Base-by-base conservation (phyloP, 2,797 vertebrate genomes). In the Mormyrops boulengeri region DNA sequence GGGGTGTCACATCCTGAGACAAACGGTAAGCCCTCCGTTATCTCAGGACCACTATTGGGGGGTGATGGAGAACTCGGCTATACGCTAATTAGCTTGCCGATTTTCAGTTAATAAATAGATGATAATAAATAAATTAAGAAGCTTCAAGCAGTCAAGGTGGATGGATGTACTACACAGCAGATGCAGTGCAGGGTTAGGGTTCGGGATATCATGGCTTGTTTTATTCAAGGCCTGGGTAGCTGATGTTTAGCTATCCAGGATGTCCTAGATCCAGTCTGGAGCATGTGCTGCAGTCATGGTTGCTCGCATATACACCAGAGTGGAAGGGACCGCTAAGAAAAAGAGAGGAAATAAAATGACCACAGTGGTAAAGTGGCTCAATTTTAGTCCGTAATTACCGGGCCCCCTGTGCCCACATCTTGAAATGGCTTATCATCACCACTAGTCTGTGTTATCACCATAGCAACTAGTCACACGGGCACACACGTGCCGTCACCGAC, bases 371-470 rank as follows among this genome's bases (percentile, higher is more conserved):
- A 91, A 92, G 90, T 92, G 91, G 92, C 92, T 92, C 85, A 92
- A 89, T 92, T 91, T 30, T 91, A 91, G 87, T 89, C 89, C 87
- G 84, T 90, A 92, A 91, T 93, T 92, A 91, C 89, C 90, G 90
- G 80, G 60, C 57, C 91, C 52, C 88, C 90, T 89, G 89, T 89
- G 89, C 90, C 91, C 90, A 90, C 88, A 90, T 93, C 85, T 91
- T 89, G 90, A 92, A 93, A 93, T 88, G 89, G 57, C 88, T 91
- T 93, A 92, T 92, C 91, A 92, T 91, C 90, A 91, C 90, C 88
- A 90, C 90, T 92, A 91, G 91, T 93, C 92, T 91, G 91, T 94
- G 92, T 91, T 91, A 91, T 93, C 91, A 91, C 92, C 91, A 92
- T 93, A 90, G 91, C 91, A 93, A 93, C 92, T 91, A 88, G 50